Percentiles rank a stretch among this genome's conserved stretches.
Conservation (phyloP, 2,888 invertebrate species). For the Hyalella azteca region DNA sequence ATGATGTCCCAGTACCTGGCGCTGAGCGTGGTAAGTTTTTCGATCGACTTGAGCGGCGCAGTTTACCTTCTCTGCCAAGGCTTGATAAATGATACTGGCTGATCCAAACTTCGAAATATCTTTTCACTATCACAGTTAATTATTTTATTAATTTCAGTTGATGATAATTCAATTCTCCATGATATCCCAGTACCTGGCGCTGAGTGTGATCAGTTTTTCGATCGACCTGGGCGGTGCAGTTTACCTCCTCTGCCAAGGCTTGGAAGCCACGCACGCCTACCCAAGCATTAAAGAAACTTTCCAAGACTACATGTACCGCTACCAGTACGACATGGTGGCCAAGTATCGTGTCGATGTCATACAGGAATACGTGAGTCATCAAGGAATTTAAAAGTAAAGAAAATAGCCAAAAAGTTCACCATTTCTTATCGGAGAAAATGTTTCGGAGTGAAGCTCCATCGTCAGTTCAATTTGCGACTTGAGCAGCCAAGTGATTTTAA, state of each 20-base stretch:
- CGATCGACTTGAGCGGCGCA: neutral
- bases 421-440: too few relatives aligned
- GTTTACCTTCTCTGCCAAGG: slow-evolving; percentile 78
- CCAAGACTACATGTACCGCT: slow-evolving; percentile 73
- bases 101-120: too few relatives aligned
- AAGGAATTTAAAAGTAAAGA: too few relatives aligned
- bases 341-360: slow-evolving; percentile 75
- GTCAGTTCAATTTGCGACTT: too few relatives aligned
- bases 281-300: slow-evolving; percentile 76
- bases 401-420: too few relatives aligned
- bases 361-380: slow-evolving; percentile 67
- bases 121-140: too few relatives aligned
- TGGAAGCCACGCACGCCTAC: slow-evolving; percentile 79
- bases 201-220: neutral
- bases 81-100: too few relatives aligned
- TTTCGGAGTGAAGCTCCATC: too few relatives aligned
- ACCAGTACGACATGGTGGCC: slow-evolving; percentile 75
- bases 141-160: too few relatives aligned
- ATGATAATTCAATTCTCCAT: slow-evolving; percentile 65
- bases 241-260: slow-evolving; percentile 79
- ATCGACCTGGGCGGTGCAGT: neutral
- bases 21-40: neutral
- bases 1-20: slow-evolving; percentile 27
- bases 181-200: slow-evolving; percentile 9
- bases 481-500: too few relatives aligned